These are phyloP conservation scores for Oophaga pumilio DNA, from an alignment of 2,113 vertebrate genomes.

Conservation along the genomic window DNA sequence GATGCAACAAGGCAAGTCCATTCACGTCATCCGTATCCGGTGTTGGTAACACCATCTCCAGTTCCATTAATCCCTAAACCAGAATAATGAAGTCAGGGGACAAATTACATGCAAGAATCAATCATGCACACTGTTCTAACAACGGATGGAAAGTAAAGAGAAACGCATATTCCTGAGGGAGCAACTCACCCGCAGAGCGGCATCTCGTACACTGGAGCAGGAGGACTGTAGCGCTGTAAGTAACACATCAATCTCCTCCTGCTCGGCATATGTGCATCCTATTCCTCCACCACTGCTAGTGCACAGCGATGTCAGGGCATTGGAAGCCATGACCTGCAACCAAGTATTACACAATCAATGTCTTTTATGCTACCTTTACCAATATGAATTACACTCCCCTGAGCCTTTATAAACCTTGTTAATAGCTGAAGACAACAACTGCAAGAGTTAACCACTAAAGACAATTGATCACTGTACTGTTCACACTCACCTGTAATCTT, in stretches of 20 bases:
- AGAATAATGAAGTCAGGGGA: neutral
- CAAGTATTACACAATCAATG: too few relatives aligned
- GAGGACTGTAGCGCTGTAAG: conserved; percentile 86
- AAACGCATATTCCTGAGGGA: neutral
- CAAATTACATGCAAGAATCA: neutral
- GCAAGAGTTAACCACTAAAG: too few relatives aligned
- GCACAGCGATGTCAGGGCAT: conserved; percentile 84
- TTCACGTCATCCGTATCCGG: conserved; percentile 83
- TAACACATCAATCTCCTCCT: conserved; percentile 89
- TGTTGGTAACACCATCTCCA: conserved; percentile 91
- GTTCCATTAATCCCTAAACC: conserved; percentile 87
- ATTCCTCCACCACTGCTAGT: conserved; percentile 84
- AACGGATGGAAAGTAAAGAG: neutral
- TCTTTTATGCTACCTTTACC: too few relatives aligned
- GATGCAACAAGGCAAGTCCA: conserved; percentile 84
- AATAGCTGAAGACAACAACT: too few relatives aligned
- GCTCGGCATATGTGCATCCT: conserved; percentile 90
- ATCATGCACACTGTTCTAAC: neutral
- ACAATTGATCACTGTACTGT: neutral
- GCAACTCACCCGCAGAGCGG: conserved; percentile 84
- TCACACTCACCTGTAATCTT: conserved; percentile 82
- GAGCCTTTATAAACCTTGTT: too few relatives aligned
- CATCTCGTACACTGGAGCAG: conserved; percentile 89
- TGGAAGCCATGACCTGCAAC: conserved; percentile 87
- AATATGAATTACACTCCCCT: too few relatives aligned